Conservation (phyloP, 1,140 invertebrate genomes). For the Drosophila sulfurigaster region DNA sequence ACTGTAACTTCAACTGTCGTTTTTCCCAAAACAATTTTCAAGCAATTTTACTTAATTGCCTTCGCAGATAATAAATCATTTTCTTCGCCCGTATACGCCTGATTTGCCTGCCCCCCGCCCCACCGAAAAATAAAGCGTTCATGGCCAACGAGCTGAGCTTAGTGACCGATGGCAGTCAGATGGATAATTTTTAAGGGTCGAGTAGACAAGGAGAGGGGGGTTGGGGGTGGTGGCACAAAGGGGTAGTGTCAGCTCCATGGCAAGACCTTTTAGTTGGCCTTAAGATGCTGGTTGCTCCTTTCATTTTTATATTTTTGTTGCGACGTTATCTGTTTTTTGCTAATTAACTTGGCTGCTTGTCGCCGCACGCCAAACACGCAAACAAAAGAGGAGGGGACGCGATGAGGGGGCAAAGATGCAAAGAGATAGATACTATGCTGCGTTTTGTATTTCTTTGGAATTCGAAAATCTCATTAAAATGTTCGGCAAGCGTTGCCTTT, state of each 20-base stretch:
- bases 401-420: neutral
- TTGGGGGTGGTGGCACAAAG: neutral
- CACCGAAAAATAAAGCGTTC: too few relatives aligned
- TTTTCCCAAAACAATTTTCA: conserved; percentile 69
- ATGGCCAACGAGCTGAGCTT: neutral
- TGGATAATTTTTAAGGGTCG: neutral
- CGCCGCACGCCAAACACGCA: conserved; percentile 33
- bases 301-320: conserved; percentile 58
- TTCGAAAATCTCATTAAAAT: conserved; percentile 78
- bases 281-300: conserved; percentile 70
- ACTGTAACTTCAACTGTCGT: conserved; percentile 25
- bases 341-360: conserved; percentile 78
- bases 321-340: conserved; percentile 79
- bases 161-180: conserved; percentile 18
- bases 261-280: conserved; percentile 59
- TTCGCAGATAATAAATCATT: conserved; percentile 80
- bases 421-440: conserved; percentile 5
- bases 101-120: conserved; percentile 35
- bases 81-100: conserved; percentile 51
- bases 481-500: conserved; percentile 48
- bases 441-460: conserved; percentile 69
- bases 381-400: conserved; percentile 14
- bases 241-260: conserved; percentile 16
- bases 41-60: conserved; percentile 79
- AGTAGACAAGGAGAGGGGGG: neutral